Evolutionary conservation across 2,797 vertebrate species (phyloP).

Genomic region (Fistularia commersonii): DNA sequence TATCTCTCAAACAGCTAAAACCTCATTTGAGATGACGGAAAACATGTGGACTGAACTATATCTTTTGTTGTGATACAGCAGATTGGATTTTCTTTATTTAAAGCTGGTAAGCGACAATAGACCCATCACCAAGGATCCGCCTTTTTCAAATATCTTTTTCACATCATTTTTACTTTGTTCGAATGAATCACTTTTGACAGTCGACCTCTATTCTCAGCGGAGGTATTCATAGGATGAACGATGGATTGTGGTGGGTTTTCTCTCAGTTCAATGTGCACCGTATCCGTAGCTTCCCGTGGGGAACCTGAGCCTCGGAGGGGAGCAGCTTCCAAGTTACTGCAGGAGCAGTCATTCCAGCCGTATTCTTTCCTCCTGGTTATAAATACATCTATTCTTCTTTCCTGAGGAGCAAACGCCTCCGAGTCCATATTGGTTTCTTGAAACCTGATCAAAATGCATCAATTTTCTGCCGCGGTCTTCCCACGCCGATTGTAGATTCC

Average conservation of each 20-base stretch:
- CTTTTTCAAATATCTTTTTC: too few relatives aligned
- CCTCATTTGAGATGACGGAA: too few relatives aligned
- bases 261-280: conserved; percentile 2
- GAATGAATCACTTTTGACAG: background rate
- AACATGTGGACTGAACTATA: too few relatives aligned
- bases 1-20: too few relatives aligned
- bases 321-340: background rate
- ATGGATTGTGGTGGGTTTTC: background rate
- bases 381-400: conserved; percentile 2
- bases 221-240: background rate
- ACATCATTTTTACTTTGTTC: too few relatives aligned
- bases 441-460: background rate
- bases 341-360: conserved; percentile 5
- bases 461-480: background rate
- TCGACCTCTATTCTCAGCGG: too few relatives aligned
- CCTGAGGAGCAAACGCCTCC: background rate
- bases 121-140: too few relatives aligned
- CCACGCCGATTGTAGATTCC: conserved; percentile 2
- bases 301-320: background rate
- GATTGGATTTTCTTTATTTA: too few relatives aligned
- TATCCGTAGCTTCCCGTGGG: conserved; percentile 18
- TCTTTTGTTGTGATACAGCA: too few relatives aligned
- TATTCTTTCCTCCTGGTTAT: conserved; percentile 27
- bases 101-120: too few relatives aligned
- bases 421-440: background rate